Evolutionary conservation across 2,113 vertebrate genomes (phyloP), one percentile per base, ranked within the genome.

Genomic region (Sceloporus tristichus): DNA sequence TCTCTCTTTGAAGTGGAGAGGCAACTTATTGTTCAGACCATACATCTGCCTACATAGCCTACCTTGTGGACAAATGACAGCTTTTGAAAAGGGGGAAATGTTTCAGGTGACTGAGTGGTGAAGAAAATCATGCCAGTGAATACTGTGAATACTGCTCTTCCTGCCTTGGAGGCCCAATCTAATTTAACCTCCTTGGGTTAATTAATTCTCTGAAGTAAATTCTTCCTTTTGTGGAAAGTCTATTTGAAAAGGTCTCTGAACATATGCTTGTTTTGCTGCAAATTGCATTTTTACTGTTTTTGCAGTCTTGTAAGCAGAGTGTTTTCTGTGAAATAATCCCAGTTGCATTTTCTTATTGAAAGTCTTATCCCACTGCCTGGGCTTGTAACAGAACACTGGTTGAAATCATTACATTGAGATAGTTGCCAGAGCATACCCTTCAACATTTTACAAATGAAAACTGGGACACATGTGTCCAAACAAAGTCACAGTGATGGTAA

Each of bases 341-440:
- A 62, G 25, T 0, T 23, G 10, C 25, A 53, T 76, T 42, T 84
- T 82, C 81, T 89, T 80, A 0, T 71, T 85, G 0, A 10, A 9
- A 9, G 79, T 2, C 34, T 87, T 10, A 23, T 74, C 54, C 74
- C 79, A 71, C 79, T 86, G 40, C 87, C 38, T 82, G 84, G 91
- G 79, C 70, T 29, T 5, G 86, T 90, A 89, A 65, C 8, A 87
- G 27, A 71, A 48, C 1, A 83, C 18, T 85, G 48, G 59, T 16
- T 38, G 62, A n/a, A 87, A 66, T 83, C 71, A 19, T 59, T 86
- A 86, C 11, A 92, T 84, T 54, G 42, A 25, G 0, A 54, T 92
- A 90, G 56, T 91, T 85, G 84, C 62, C 92, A 48, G 48, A 48
- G 48, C 48, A 48, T 48, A 48, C 48, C 48, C 4, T 48, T 7